Evolutionary conservation across 2,113 vertebrate species (phyloP), one percentile per base, ranked within the genome.

Genomic region (Peucedramus taeniatus): DNA sequence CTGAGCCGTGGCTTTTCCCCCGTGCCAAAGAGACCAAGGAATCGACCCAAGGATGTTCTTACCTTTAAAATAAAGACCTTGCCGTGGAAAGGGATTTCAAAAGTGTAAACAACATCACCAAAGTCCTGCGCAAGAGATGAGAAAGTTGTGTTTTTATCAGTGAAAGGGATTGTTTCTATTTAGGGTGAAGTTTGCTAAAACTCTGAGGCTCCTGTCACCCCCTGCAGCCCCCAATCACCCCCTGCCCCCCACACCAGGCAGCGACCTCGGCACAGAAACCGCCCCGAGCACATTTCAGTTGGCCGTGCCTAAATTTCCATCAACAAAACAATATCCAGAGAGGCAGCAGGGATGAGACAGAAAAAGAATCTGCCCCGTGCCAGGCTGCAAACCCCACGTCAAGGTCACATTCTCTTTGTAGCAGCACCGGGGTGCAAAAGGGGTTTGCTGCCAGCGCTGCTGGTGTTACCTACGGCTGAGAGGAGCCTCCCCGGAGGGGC

Each of bases 21-120:
- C 2, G 14, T 13, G 23, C 37, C 68, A 28, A 64, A 17, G 22
- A 2, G 61, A 8, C 11, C 15, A 20, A 60, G 57, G 87, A 64
- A 72, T 17, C 0, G 4, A 23, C 2, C 13, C 42, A 1, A 84
- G 76, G 31, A 64, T 64, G 51, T 39, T 35, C 95, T 95, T 98
- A 99, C 99, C 99, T 99, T 99, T 66, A 99, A 98, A 97, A 99
- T 99, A 97, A 99, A 99, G 17, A 98, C 98, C 98, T 99, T 99
- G 96, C 99, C 99, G 2, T 99, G 98, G 96, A 98, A 99, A 56
- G 99, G 99, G 83, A 99, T 98, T 96, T 99, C 99, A 44, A 99
- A 97, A 69, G 98, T 99, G 97, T 99, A 99, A 94, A 99, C 99
- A 4, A 98, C 98, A 53, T 99, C 99, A 11, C 99, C 99, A 5